Conservation (phyloP, 2,113 vertebrate species). For the Oxygymnocypris stewartii region DNA sequence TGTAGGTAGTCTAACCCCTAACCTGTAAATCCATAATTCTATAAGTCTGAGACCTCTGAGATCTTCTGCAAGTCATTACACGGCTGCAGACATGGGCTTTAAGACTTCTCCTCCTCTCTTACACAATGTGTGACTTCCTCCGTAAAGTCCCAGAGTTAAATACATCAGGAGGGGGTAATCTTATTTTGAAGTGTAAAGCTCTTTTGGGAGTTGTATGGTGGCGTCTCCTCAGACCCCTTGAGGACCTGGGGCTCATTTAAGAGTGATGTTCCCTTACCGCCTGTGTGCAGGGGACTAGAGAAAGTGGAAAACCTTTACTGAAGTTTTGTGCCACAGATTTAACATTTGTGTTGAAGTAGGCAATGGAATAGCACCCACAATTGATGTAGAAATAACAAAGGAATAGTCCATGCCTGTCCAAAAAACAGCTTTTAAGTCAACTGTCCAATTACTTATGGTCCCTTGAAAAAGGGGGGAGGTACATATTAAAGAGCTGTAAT, state of each 20-base stretch:
- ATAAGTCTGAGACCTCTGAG: background rate
- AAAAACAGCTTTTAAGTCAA: no score
- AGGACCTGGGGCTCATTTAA: constrained; percentile 16
- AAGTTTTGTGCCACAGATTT: background rate
- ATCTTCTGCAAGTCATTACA: background rate
- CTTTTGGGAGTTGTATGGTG: background rate
- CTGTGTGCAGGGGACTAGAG: background rate
- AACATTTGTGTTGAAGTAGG: background rate
- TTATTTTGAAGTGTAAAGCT: constrained; percentile 39
- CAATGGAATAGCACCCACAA: no score
- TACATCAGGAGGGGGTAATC: constrained; percentile 43
- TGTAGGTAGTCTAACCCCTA: background rate
- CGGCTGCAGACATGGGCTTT: background rate
- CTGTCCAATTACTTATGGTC: no score
- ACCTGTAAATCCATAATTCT: background rate
- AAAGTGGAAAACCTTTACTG: constrained; percentile 6
- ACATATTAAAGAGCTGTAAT: no score
- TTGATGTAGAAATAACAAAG: no score
- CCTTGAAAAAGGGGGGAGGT: no score
- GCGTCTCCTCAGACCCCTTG: background rate
- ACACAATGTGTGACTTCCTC: constrained; percentile 29
- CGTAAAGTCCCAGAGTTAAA: constrained; percentile 37
- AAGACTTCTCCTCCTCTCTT: background rate
- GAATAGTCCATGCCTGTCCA: no score
- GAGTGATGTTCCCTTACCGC: background rate